These are phyloP conservation scores for Mizuhopecten yessoensis DNA, from an alignment of 1,140 invertebrate species.

Conservation along the genomic window DNA sequence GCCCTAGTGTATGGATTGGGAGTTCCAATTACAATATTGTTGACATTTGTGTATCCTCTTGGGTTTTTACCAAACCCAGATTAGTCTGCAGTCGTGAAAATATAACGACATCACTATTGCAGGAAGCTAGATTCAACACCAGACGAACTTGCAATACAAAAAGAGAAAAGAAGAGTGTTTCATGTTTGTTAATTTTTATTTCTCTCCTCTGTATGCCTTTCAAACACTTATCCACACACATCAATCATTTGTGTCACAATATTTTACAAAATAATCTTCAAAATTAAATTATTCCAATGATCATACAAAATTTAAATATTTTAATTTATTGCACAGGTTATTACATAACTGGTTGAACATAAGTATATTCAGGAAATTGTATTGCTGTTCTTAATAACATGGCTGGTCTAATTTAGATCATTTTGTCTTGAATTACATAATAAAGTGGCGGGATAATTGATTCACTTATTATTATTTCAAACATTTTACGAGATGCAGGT, in stretches of 20 bases:
- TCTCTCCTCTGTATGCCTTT: background rate
- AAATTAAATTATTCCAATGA: conserved; percentile 21
- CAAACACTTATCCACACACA: background rate
- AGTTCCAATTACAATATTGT: too few relatives aligned
- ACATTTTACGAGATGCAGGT: background rate
- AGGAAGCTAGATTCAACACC: too few relatives aligned
- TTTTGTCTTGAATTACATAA: background rate
- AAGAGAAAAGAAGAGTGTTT: background rate
- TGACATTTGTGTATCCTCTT: too few relatives aligned
- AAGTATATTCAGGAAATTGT: too few relatives aligned
- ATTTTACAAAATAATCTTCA: conserved; percentile 26
- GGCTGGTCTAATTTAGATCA: background rate
- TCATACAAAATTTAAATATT: background rate
- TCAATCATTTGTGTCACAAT: background rate
- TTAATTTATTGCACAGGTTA: background rate
- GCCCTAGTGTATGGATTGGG: too few relatives aligned
- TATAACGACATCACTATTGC: too few relatives aligned
- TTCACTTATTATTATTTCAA: background rate
- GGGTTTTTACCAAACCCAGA: too few relatives aligned
- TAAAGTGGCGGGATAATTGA: background rate
- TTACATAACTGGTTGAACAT: background rate
- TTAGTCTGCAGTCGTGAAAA: too few relatives aligned
- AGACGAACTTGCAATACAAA: background rate
- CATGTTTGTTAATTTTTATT: conserved; percentile 23
- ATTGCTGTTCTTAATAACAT: background rate